Percentiles rank a stretch among this genome's conserved stretches.
Conservation (phyloP, 2,113 vertebrate species). For the Anhinga anhinga region DNA sequence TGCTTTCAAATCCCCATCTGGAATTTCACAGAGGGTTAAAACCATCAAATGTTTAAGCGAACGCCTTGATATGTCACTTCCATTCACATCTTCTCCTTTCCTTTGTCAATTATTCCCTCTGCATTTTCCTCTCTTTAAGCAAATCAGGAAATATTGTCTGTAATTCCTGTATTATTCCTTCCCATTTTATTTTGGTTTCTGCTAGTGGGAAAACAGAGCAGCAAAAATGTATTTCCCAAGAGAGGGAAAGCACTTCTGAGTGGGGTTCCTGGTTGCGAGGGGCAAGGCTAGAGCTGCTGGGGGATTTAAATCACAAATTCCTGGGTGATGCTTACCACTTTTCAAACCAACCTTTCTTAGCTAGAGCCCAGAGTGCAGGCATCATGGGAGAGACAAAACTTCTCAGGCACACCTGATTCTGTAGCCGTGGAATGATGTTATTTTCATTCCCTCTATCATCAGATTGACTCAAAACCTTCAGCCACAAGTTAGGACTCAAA, state of each 20-base stretch:
- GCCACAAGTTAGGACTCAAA: not conserved
- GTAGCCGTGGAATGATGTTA: not conserved
- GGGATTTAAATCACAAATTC: not conserved
- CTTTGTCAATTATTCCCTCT: not conserved
- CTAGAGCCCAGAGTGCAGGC: not conserved
- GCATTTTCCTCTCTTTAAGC: not conserved
- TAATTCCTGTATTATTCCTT: not conserved
- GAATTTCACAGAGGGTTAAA: slow-evolving; percentile 5
- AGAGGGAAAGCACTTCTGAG: not conserved
- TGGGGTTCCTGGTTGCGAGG: rapidly evolving
- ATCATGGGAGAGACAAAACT: not conserved
- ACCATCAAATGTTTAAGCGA: not conserved
- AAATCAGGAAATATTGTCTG: not conserved
- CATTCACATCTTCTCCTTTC: not conserved
- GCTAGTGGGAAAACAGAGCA: not conserved
- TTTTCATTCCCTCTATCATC: not conserved
- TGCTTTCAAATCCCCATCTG: not conserved
- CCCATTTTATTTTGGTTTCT: not conserved
- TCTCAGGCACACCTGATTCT: not conserved
- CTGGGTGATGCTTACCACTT: not conserved
- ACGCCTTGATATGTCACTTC: not conserved
- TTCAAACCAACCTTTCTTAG: not conserved
- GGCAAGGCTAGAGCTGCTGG: not conserved
- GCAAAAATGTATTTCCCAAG: not conserved
- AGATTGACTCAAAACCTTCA: not conserved